These are phyloP conservation scores for Strigamia crassipes DNA, from an alignment of 2,888 invertebrate species.

Conservation along the genomic window DNA sequence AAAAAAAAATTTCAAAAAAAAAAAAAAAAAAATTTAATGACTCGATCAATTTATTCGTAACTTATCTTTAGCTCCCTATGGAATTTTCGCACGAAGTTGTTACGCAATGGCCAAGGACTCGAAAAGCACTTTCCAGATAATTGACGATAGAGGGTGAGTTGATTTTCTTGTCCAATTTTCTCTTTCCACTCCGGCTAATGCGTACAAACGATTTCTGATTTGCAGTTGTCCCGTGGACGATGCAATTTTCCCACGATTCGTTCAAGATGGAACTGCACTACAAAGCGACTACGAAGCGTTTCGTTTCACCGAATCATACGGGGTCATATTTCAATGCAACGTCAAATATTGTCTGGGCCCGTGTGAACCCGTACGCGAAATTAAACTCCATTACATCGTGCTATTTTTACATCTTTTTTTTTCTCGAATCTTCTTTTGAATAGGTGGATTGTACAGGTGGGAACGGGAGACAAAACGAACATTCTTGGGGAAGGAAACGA, in stretches of 20 bases:
- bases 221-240: constrained; percentile 86
- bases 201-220: constrained; percentile 44
- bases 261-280: constrained; percentile 79
- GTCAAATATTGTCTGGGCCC: constrained; percentile 94
- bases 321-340: constrained; percentile 96
- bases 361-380: constrained; percentile 77
- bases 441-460: constrained; percentile 53
- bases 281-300: constrained; percentile 93
- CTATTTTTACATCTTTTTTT: too few species aligned
- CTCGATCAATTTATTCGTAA: neutral
- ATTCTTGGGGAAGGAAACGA: constrained; percentile 88
- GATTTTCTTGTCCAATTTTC: neutral
- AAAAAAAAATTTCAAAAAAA: too few species aligned
- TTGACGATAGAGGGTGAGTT: constrained; percentile 85
- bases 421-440: neutral
- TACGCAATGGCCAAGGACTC: constrained; percentile 97
- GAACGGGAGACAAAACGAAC: constrained; percentile 70
- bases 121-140: constrained; percentile 93
- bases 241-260: constrained; percentile 90
- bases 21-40: neutral
- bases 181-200: neutral
- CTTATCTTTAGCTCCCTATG: constrained; percentile 77
- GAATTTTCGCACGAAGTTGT: constrained; percentile 92
- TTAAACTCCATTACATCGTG: neutral
- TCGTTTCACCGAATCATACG: constrained; percentile 93